Conservation (phyloP, 2,113 vertebrate species). For the Percina caprodes region DNA sequence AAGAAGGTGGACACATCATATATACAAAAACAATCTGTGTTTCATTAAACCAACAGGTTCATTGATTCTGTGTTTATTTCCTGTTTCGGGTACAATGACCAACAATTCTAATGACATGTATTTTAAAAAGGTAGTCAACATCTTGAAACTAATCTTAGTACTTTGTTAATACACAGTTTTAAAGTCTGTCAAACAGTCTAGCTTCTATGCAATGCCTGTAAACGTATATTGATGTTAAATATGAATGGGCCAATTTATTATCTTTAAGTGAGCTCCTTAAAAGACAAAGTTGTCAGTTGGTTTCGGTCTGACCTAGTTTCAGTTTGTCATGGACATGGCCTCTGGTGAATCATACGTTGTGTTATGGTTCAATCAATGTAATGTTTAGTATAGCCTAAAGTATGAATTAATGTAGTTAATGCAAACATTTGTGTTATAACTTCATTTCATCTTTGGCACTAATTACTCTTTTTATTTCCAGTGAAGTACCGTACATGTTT, state of each 20-base stretch:
- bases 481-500: neutral
- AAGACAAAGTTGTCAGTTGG: neutral
- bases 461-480: neutral
- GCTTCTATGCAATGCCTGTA: neutral
- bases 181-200: too few species aligned
- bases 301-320: neutral
- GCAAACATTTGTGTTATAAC: neutral
- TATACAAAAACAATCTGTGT: neutral
- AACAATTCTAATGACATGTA: neutral
- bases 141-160: neutral
- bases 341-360: neutral
- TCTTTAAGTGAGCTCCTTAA: neutral
- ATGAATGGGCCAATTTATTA: too few species aligned
- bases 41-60: neutral
- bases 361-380: neutral
- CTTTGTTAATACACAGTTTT: neutral
- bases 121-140: neutral
- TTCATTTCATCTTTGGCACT: neutral
- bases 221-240: neutral
- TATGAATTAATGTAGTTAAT: neutral
- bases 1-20: neutral
- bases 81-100: neutral
- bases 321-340: neutral
- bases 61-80: neutral
- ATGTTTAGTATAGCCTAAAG: neutral